phyloP scores from a whole-genome alignment of 2,888 invertebrate genomes.

The Melanostoma scalare region DNA sequence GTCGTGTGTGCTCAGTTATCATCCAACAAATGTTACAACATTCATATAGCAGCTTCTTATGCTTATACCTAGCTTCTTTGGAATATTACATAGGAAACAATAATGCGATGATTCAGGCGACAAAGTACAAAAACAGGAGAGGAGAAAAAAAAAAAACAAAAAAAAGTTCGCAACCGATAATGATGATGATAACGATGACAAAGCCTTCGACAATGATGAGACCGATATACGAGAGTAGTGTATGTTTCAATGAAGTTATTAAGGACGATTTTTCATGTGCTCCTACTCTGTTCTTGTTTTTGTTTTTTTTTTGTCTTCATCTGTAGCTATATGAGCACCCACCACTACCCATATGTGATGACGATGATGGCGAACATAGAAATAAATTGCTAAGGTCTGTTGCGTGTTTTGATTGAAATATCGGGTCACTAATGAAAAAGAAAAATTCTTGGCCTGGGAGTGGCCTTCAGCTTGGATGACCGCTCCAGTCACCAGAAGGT shows the following conservation, averaged over 20 bases:
- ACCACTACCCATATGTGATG: too few species aligned
- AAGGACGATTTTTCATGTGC: constrained; percentile 38
- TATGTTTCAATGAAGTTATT: constrained; percentile 42
- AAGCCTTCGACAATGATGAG: constrained; percentile 26
- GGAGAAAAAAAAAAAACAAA: constrained; percentile 28
- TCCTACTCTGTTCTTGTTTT: background rate
- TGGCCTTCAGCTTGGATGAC: constrained; percentile 1
- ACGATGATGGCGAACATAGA: background rate
- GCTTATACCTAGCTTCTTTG: constrained; percentile 27
- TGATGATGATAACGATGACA: constrained; percentile 45
- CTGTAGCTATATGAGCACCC: background rate
- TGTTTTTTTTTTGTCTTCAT: constrained; percentile 28
- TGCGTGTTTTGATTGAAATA: constrained; percentile 29
- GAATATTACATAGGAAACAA: constrained; percentile 57
- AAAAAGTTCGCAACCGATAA: constrained; percentile 45
- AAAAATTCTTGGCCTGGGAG: constrained; percentile 17
- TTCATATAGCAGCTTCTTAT: constrained; percentile 14
- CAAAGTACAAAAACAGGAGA: constrained; percentile 25
- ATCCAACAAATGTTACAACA: constrained; percentile 48
- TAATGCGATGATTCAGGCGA: constrained; percentile 39
- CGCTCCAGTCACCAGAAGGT: constrained; percentile 3
- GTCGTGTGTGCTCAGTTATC: constrained; percentile 26
- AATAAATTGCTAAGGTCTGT: constrained; percentile 29
- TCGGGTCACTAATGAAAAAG: constrained; percentile 15
- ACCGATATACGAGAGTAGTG: background rate